Percentiles rank a stretch among this genome's conserved stretches.
These are phyloP conservation scores for Corbicula japonica DNA, from an alignment of 2,888 invertebrate genomes.

Conservation along the genomic window DNA sequence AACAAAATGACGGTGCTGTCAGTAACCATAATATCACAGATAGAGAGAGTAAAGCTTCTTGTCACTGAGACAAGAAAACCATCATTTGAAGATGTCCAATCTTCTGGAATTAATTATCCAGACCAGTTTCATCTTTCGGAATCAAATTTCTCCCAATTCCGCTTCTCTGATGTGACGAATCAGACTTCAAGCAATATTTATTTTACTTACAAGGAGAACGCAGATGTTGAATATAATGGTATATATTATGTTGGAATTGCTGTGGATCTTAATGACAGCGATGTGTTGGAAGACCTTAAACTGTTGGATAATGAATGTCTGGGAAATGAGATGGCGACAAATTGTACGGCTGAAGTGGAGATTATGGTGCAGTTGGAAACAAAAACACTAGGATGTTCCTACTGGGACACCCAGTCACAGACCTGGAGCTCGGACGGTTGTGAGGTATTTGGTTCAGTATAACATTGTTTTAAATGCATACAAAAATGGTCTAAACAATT, in stretches of 20 bases:
- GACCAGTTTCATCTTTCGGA: conserved; percentile 9
- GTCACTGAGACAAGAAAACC: conserved; percentile 35
- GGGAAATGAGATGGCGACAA: conserved; percentile 16
- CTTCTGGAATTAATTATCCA: conserved; percentile 48
- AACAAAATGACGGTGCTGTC: conserved; percentile 31
- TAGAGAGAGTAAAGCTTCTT: conserved; percentile 27
- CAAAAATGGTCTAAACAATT: too few species aligned
- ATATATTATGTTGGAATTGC: conserved; percentile 37
- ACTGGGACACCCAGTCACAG: conserved; percentile 61
- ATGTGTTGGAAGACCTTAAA: conserved; percentile 24
- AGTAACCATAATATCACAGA: conserved; percentile 13
- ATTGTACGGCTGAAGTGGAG: conserved; percentile 38
- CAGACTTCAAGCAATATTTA: conserved; percentile 7
- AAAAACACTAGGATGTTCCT: conserved; percentile 53
- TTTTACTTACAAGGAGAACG: conserved; percentile 23
- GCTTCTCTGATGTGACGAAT: conserved; percentile 6
- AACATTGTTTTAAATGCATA: too few species aligned
- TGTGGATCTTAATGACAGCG: conserved; percentile 45
- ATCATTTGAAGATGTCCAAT: conserved; percentile 25
- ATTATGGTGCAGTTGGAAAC: conserved; percentile 48
- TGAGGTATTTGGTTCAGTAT: too few species aligned
- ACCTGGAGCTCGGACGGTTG: conserved; percentile 62
- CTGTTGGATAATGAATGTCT: conserved; percentile 38
- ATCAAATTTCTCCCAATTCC: conserved; percentile 16
- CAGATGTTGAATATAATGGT: conserved; percentile 14